Evolutionary conservation across 2,113 vertebrate genomes (phyloP), one percentile per base, ranked within the genome.

Genomic region (Prunella himalayana): DNA sequence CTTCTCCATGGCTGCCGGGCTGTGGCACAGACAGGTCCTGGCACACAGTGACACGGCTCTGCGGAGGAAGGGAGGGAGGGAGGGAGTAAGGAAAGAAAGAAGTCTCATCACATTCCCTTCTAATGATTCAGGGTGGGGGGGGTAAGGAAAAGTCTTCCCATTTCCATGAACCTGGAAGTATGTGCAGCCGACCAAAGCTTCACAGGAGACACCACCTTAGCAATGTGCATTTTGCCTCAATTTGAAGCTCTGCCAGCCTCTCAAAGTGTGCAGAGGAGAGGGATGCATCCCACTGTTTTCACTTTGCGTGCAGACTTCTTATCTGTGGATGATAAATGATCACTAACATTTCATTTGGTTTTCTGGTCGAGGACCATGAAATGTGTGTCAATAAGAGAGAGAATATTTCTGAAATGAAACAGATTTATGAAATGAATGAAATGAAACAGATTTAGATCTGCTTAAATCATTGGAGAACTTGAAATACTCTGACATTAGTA

Each of bases 381-480:
- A 82, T 0, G 0, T 44, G 37, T 78, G 45, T 82, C 80, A 82
- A 31, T 57, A 72, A 47, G 10, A 81, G 31, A 44, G 13, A 50
- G 37, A 65, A 64, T 30, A 71, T 85, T 92, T 77, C 59, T 57
- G 42, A 93, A 93, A 82, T 64, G n/a, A 66, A 75, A 70, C 33
- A 47, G 35, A 33, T 90, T 87, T 93, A 86, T 57, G 42, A 93
- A 93, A 82, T 64, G n/a, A 66, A 75, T 57, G 42, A 93, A 93
- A 82, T 64, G n/a, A 66, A 75, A 70, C 33, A 47, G 35, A 33
- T 90, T 87, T 93, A 86, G 33, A 73, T 87, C 56, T 80, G n/a
- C 49, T 87, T 61, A 69, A 93, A 90, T 77, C 33, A 45, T 4
- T 22, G 7, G 13, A 83, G 60, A 72, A 41, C 21, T 71, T 60